Percentiles rank a stretch among this genome's conserved stretches.
Conservation (phyloP, 2,888 invertebrate species). For the Gonocerus acuteangulatus region DNA sequence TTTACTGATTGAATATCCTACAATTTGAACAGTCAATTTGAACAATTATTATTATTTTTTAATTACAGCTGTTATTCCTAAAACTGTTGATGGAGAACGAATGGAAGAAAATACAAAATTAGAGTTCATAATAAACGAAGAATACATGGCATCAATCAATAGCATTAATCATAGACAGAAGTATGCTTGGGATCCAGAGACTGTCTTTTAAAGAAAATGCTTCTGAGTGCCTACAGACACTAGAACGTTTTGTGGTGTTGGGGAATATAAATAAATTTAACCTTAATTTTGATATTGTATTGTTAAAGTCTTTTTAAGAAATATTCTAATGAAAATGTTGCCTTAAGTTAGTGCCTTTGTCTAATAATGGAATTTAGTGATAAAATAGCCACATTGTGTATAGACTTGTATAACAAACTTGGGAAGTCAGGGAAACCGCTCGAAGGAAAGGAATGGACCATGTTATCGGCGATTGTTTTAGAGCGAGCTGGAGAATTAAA, state of each 20-base stretch:
- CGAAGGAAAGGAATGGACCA: constrained; percentile 67
- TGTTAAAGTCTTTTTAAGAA: no score
- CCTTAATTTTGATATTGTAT: no score
- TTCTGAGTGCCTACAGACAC: no score
- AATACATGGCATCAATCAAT: constrained; percentile 49
- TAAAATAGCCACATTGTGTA: constrained; percentile 52
- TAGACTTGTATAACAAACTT: constrained; percentile 53
- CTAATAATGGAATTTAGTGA: constrained; percentile 44
- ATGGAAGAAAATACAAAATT: constrained; percentile 54
- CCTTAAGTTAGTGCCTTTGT: no score
- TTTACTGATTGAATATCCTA: no score
- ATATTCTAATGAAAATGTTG: no score
- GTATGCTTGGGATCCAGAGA: constrained; percentile 54
- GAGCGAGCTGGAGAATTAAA: constrained; percentile 44
- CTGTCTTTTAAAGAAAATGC: constrained; percentile 43
- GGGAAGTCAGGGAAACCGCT: constrained; percentile 76
- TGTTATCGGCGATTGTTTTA: constrained; percentile 67
- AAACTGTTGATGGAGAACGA: constrained; percentile 51
- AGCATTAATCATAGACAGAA: constrained; percentile 45
- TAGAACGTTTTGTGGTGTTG: no score
- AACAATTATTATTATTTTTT: constrained; percentile 2
- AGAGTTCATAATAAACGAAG: constrained; percentile 51
- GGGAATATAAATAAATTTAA: no score
- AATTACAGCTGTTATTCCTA: constrained; percentile 54
- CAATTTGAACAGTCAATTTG: no score